These are phyloP conservation scores for Drosophila formosana DNA, from an alignment of 2,888 invertebrate genomes.

Conservation along the genomic window DNA sequence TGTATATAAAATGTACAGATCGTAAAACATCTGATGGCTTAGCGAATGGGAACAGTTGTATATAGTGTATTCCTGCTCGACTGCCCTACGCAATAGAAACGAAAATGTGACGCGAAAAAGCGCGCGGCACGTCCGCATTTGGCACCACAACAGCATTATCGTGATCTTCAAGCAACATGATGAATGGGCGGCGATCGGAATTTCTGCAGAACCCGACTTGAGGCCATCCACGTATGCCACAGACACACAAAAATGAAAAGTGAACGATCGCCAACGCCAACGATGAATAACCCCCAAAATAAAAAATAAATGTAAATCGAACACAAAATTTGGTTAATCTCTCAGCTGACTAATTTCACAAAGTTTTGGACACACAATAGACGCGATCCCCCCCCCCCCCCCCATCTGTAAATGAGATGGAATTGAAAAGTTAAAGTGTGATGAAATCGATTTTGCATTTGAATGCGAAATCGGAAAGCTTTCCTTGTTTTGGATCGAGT, in stretches of 20 bases:
- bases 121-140: constrained; percentile 39
- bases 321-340: background rate
- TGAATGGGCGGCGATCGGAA: background rate
- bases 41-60: too few species aligned
- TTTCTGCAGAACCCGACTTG: constrained; percentile 12
- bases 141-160: background rate
- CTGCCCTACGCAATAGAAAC: constrained; percentile 4
- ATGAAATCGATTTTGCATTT: background rate
- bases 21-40: too few species aligned
- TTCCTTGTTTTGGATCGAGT: background rate
- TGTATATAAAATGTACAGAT: too few species aligned
- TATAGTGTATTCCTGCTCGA: background rate
- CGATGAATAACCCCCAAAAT: background rate
- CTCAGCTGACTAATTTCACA: background rate
- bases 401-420: background rate
- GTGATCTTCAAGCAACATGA: background rate
- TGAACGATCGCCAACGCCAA: background rate
- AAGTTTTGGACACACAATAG: background rate
- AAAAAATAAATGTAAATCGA: background rate
- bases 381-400: background rate
- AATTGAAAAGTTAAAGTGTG: background rate
- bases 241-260: background rate
- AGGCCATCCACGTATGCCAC: constrained; percentile 16
- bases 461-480: background rate
- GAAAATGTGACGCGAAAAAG: constrained; percentile 34